A percentile compares a stretch with the other conserved stretches of the same genome.
Evolutionary conservation across 2,113 vertebrate species (phyloP).

Genomic region (Sciurus niger): DNA sequence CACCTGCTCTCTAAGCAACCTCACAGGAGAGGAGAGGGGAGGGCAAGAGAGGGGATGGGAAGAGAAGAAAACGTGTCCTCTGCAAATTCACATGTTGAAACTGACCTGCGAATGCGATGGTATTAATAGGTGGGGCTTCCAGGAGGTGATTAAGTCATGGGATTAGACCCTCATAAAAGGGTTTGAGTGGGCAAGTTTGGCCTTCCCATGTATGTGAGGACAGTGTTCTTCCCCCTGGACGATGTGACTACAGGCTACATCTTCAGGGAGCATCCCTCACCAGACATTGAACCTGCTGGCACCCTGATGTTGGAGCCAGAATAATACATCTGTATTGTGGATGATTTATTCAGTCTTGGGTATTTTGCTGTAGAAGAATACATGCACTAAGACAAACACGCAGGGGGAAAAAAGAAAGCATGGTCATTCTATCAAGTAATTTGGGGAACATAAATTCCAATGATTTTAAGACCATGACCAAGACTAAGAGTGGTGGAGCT

Average conservation of each 20-base stretch:
- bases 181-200: neutral
- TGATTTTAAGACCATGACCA: neutral
- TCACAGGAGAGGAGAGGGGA: neutral
- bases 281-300: neutral
- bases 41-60: no score
- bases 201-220: neutral
- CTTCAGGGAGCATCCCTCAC: no score
- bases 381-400: neutral
- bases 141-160: neutral
- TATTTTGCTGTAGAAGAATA: neutral
- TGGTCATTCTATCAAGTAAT: neutral
- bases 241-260: neutral
- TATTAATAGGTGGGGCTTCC: neutral
- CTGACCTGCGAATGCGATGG: neutral
- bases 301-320: neutral
- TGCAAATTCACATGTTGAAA: neutral
- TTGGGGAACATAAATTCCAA: neutral
- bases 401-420: neutral
- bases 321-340: neutral
- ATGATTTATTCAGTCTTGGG: neutral
- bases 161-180: neutral
- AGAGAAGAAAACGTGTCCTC: neutral
- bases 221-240: no score
- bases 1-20: neutral
- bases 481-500: neutral